Conservation (phyloP, 2,797 vertebrate genomes). For the Tadarida brasiliensis region DNA sequence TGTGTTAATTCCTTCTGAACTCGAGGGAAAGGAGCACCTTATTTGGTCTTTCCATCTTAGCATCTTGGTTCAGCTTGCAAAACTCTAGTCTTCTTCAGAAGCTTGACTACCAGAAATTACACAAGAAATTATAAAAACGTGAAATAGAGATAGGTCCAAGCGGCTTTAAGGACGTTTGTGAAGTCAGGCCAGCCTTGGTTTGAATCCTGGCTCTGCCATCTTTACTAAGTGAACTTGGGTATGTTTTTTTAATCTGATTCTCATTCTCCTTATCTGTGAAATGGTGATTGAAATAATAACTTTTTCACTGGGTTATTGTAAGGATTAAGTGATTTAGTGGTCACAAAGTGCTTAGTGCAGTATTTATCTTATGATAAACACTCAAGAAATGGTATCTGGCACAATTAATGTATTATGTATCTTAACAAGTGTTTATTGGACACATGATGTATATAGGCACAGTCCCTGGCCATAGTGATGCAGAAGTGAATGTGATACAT, state of each 20-base stretch:
- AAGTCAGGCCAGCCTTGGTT: background rate
- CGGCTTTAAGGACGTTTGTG: background rate
- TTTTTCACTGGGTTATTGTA: background rate
- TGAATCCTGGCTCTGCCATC: constrained; percentile 10
- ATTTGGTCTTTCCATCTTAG: constrained; percentile 13
- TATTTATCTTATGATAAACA: background rate
- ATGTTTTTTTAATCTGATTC: constrained; percentile 40
- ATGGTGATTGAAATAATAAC: background rate
- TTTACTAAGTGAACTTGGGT: background rate
- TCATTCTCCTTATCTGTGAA: constrained; percentile 40
- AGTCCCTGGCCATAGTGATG: background rate
- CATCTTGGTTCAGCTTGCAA: background rate
- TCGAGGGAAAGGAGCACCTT: constrained; percentile 1
- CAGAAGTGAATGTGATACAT: background rate
- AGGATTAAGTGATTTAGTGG: background rate
- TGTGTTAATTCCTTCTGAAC: constrained; percentile 26
- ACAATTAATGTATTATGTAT: background rate
- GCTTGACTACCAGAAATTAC: constrained; percentile 5
- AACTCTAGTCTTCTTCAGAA: constrained; percentile 25
- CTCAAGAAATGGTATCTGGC: constrained; percentile 5
- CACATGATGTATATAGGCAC: background rate
- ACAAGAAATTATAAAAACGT: background rate
- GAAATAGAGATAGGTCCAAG: background rate
- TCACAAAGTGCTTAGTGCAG: background rate
- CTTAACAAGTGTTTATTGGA: background rate